Percentiles rank a stretch among this genome's conserved stretches.
phyloP scores from a whole-genome alignment of 2,113 vertebrate genomes.

The Saguinus imperator region DNA sequence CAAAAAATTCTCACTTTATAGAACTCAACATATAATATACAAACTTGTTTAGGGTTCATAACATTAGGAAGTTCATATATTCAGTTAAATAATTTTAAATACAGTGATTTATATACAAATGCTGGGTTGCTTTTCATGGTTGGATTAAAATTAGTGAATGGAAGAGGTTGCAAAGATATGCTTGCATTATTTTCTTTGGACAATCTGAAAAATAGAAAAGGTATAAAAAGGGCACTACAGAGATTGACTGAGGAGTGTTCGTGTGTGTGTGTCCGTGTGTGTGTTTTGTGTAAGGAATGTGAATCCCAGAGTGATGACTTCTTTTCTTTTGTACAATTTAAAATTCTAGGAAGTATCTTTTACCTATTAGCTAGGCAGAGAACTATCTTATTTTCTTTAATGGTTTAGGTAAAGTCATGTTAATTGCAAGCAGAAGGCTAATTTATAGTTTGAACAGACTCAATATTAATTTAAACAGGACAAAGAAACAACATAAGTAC shows the following conservation, averaged over 20 bases:
- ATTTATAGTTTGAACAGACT: background rate
- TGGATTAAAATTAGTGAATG: background rate
- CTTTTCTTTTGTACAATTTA: background rate
- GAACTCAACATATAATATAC: background rate
- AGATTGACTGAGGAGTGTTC: background rate
- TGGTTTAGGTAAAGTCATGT: background rate
- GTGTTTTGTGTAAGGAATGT: background rate
- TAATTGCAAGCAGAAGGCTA: background rate
- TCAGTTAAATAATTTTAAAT: slow-evolving; percentile 18
- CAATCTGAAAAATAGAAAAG: slow-evolving; percentile 28
- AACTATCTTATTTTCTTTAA: slow-evolving; percentile 15
- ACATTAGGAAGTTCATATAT: background rate
- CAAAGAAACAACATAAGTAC: slow-evolving; percentile 28
- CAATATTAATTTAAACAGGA: slow-evolving; percentile 35
- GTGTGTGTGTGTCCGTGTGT: background rate
- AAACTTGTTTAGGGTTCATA: background rate
- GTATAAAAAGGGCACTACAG: background rate
- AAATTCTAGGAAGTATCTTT: background rate
- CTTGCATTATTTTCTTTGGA: background rate
- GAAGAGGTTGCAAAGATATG: background rate
- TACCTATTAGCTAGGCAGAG: background rate
- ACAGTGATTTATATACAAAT: slow-evolving; percentile 10
- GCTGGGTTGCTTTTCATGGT: background rate
- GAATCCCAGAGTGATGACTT: background rate
- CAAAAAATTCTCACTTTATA: background rate